phyloP scores from a whole-genome alignment of 2,113 vertebrate genomes.

The Nasalis larvatus region DNA sequence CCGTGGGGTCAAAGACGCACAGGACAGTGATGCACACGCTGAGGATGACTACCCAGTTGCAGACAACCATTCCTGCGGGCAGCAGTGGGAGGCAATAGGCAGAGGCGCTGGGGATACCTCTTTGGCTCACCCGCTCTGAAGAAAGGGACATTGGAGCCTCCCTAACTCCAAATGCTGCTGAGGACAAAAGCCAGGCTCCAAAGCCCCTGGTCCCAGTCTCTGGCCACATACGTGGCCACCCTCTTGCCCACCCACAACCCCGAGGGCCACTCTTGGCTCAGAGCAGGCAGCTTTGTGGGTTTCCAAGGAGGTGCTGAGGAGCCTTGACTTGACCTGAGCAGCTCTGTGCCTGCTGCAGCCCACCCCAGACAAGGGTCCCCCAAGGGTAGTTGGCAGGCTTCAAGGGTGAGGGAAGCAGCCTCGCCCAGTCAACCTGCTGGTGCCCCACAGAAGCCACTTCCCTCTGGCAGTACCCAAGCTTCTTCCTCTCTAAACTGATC shows the following conservation, averaged over 20 bases:
- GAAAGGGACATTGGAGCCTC: background rate
- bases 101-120: background rate
- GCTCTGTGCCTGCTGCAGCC: background rate
- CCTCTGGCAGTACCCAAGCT: background rate
- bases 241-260: background rate
- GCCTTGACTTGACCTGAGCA: background rate
- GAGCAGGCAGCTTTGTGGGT: background rate
- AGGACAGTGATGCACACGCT: conserved; percentile 97
- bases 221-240: fast-evolving
- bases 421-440: background rate
- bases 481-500: background rate
- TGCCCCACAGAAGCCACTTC: background rate
- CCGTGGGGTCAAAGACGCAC: conserved; percentile 98
- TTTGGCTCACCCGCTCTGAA: background rate
- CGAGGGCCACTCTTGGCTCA: background rate
- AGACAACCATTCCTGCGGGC: conserved; percentile 94
- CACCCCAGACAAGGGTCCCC: background rate
- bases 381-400: fast-evolving
- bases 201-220: background rate
- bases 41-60: conserved; percentile 99
- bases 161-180: background rate
- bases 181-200: background rate
- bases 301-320: background rate
- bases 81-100: background rate
- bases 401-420: background rate